Percentiles rank a stretch among this genome's conserved stretches.
Evolutionary conservation across 2,113 vertebrate genomes (phyloP).

Genomic region (Chitala chitala): DNA sequence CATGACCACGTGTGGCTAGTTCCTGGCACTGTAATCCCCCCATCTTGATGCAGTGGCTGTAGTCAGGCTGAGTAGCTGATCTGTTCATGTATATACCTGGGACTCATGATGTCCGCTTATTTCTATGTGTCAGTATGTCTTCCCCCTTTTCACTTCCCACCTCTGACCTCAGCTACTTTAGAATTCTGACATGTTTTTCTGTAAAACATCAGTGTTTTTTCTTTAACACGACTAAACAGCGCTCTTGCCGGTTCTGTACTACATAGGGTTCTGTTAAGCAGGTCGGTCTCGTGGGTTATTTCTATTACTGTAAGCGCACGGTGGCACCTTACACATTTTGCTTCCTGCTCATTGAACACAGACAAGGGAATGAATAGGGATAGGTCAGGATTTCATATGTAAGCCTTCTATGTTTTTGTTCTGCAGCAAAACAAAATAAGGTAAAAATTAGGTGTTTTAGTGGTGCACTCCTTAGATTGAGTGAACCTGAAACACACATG

Average conservation of each 20-base stretch:
- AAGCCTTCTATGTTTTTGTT: neutral
- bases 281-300: too few species aligned
- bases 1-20: neutral
- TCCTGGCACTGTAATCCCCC: neutral
- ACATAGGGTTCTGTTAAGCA: neutral
- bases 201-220: neutral
- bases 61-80: neutral
- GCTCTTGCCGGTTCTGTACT: neutral
- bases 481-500: too few species aligned
- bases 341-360: neutral
- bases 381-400: neutral
- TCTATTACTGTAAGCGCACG: neutral
- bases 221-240: neutral
- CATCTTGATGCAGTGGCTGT: conserved; percentile 55
- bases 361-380: neutral
- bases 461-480: neutral
- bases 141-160: too few species aligned
- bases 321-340: neutral
- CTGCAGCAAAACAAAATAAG: too few species aligned
- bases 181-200: too few species aligned
- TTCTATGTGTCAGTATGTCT: neutral
- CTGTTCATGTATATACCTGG: too few species aligned
- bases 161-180: too few species aligned
- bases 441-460: too few species aligned
- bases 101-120: too few species aligned